phyloP scores from a whole-genome alignment of 64 coral and sea anemone genomes.

The Acropora yongei region DNA sequence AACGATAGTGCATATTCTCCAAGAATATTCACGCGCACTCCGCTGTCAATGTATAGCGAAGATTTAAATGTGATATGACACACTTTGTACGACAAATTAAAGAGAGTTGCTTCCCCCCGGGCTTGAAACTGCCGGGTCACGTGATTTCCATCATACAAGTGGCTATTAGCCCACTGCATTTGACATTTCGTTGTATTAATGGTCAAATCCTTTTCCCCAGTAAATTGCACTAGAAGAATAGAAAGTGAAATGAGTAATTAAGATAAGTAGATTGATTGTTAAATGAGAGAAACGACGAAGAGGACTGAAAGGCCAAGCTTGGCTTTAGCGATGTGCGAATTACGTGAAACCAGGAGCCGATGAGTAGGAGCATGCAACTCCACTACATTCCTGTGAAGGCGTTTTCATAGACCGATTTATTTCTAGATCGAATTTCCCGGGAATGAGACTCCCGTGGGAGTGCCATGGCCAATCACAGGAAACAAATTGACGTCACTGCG shows the following conservation, averaged over 20 bases:
- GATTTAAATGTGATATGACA: constrained; percentile 58
- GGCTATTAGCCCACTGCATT: constrained; percentile 32
- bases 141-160: not conserved
- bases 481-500: too few species aligned
- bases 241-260: not conserved
- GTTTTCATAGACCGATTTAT: too few species aligned
- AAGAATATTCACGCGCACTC: not conserved
- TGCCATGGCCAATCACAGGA: too few species aligned
- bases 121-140: not conserved
- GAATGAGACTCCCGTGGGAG: too few species aligned
- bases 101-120: not conserved
- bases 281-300: too few species aligned
- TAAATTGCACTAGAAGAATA: constrained; percentile 11
- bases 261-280: too few species aligned
- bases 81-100: not conserved
- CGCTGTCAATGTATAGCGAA: constrained; percentile 20
- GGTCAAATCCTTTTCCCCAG: not conserved
- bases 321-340: too few species aligned
- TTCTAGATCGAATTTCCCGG: too few species aligned
- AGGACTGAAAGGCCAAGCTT: too few species aligned
- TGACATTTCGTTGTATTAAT: constrained; percentile 60
- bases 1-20: constrained; percentile 33
- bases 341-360: too few species aligned
- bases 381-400: too few species aligned
- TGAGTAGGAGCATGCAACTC: too few species aligned